Percentiles rank a stretch among this genome's conserved stretches.
Conservation (phyloP, 2,888 invertebrate genomes). For the Cheilosia impressa region DNA sequence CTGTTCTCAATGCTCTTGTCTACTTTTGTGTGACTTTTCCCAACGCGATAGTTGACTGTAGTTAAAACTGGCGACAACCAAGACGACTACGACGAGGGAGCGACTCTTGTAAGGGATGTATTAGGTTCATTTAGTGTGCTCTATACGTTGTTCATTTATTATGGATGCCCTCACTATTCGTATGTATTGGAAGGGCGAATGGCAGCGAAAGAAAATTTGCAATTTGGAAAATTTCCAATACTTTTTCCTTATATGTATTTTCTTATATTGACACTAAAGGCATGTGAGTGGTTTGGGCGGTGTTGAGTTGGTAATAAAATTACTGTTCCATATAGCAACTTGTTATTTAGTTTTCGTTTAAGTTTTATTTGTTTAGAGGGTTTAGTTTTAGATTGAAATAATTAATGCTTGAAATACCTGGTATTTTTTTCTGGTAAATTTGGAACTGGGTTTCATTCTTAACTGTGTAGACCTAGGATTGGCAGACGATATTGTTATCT, state of each 20-base stretch:
- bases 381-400: too few species aligned
- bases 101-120: conserved; percentile 57
- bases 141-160: conserved; percentile 58
- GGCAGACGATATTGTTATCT: too few species aligned
- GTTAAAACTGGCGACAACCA: conserved; percentile 59
- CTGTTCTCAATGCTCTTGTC: not conserved
- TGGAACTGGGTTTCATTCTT: too few species aligned
- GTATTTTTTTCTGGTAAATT: too few species aligned
- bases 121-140: conserved; percentile 69
- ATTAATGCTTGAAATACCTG: too few species aligned
- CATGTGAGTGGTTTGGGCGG: conserved; percentile 6
- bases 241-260: conserved; percentile 50
- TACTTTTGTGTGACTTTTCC: conserved; percentile 35
- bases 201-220: conserved; percentile 44
- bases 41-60: conserved; percentile 28
- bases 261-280: conserved; percentile 52
- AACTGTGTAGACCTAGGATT: too few species aligned
- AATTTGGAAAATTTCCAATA: conserved; percentile 71
- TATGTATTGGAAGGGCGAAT: not conserved
- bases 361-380: too few species aligned
- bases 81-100: conserved; percentile 7
- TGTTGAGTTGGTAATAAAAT: not conserved
- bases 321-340: not conserved
- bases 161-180: conserved; percentile 33
- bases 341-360: too few species aligned